Percentiles rank a stretch among this genome's conserved stretches.
phyloP scores from a whole-genome alignment of 1,140 invertebrate species.

The Drosophila setifemur region DNA sequence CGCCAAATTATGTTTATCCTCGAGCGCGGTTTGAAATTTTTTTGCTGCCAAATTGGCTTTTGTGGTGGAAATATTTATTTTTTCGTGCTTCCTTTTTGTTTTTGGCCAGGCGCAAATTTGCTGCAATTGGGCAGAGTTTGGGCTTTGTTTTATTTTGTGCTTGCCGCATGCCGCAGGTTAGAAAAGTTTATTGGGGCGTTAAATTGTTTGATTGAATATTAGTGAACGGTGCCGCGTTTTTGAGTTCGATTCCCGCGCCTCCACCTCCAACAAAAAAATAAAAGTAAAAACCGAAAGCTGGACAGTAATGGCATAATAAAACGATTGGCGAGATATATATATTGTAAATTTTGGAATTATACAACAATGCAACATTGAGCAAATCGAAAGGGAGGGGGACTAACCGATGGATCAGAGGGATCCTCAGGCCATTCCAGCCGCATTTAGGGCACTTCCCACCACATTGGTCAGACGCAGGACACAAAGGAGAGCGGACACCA shows the following conservation, averaged over 20 bases:
- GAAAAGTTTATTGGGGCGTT: conserved; percentile 68
- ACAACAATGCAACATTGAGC: conserved; percentile 7
- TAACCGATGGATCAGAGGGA: too few relatives aligned
- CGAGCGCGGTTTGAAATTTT: conserved; percentile 34
- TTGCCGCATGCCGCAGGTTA: conserved; percentile 52
- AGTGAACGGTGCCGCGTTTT: conserved; percentile 43
- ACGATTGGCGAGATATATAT: neutral
- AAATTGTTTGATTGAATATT: conserved; percentile 80
- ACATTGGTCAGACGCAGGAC: conserved; percentile 33
- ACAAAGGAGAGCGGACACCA: conserved; percentile 39
- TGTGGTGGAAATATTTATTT: conserved; percentile 49
- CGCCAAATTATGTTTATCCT: conserved; percentile 33
- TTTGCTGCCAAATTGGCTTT: conserved; percentile 40
- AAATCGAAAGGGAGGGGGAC: neutral
- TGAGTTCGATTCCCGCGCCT: conserved; percentile 9
- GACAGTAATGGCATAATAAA: conserved; percentile 16
- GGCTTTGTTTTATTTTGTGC: conserved; percentile 28
- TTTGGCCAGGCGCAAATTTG: conserved; percentile 59
- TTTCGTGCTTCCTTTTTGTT: neutral
- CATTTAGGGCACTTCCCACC: conserved; percentile 34
- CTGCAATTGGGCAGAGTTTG: conserved; percentile 62
- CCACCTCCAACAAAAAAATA: too few relatives aligned
- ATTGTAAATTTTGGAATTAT: neutral
- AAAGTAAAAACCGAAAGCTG: conserved; percentile 10
- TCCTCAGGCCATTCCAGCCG: conserved; percentile 34